Base-by-base conservation (phyloP, 2,888 invertebrate species). In the Chrysotoxum bicinctum region DNA sequence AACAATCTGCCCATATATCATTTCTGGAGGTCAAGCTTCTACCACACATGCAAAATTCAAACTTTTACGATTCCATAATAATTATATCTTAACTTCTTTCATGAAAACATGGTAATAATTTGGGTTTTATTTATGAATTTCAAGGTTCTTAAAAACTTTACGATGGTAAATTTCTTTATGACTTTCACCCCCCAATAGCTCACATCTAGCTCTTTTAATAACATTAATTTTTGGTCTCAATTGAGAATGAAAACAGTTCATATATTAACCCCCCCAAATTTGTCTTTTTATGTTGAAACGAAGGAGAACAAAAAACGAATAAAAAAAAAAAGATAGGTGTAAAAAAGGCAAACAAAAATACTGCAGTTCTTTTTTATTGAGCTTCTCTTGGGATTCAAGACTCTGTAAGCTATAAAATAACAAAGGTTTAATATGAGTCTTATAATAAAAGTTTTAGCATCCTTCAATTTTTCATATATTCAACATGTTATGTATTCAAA, bases 91-190 rank as follows among this genome's bases (percentile, higher is more conserved):
- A 7, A 9, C 30, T 26, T n/a, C n/a, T n/a, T n/a, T n/a, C 14
- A 52, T 26, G 26, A 35, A 32, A 56, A 35, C 16, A 56, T 32
- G 10, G 19, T 32, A 52, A 52, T 26, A 52, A 52, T 52, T 52
- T 52, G n/a, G n/a, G 14, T 56, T 35, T 32, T 9, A 32, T 32
- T 32, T 35, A 56, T 35, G 35, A 19, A 35, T 12, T 32, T n/a
- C 19, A 35, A 56, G 56, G 10, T 56, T 10, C 32, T 56, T 56
- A 19, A 56, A 56, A 35, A 56, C 0, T 56, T 56, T 56, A 56
- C 19, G 32, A 32, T 19, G 2, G 30, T 52, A 26, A 32, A 32
- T 32, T 32, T 30, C 37, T 52, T 52, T 52, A 52, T 26, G n/a
- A 26, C 52, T 50, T 23, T 50, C 8, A 54, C 32, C 54, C 16